Evolutionary conservation across 1,140 invertebrate genomes (phyloP).

Genomic region (Caenorhabditis remanei): DNA sequence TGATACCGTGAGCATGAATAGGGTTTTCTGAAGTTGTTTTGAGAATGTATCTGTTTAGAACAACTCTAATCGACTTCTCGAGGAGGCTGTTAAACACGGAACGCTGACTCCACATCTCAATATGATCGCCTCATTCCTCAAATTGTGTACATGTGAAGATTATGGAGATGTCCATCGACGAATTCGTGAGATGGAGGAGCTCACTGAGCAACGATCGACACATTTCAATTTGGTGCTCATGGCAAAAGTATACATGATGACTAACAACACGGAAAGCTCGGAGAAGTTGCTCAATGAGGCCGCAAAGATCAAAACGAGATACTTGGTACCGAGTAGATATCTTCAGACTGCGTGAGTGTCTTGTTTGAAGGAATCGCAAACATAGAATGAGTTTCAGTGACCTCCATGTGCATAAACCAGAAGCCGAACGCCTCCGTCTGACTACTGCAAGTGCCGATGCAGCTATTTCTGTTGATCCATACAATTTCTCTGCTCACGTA

Average conservation of each 20-base stretch:
- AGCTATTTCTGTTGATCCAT: neutral
- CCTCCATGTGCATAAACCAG: slow-evolving; percentile 12
- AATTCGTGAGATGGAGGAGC: slow-evolving; percentile 34
- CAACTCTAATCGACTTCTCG: slow-evolving; percentile 19
- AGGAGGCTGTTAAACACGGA: slow-evolving; percentile 23
- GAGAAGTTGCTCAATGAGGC: neutral
- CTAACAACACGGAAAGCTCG: slow-evolving; percentile 19
- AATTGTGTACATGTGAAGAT: slow-evolving; percentile 24
- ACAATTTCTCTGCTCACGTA: slow-evolving; percentile 33
- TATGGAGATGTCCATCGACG: slow-evolving; percentile 16
- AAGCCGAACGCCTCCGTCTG: slow-evolving; percentile 27
- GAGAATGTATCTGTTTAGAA: neutral
- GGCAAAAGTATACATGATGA: slow-evolving; percentile 39
- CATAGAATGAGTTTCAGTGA: neutral
- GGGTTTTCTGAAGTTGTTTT: neutral
- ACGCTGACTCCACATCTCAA: slow-evolving; percentile 18
- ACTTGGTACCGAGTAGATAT: slow-evolving; percentile 21
- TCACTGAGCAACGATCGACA: neutral
- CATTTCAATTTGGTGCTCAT: slow-evolving; percentile 49
- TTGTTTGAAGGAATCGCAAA: neutral
- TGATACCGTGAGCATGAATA: neutral
- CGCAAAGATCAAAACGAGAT: slow-evolving; percentile 27
- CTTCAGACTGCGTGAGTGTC: slow-evolving; percentile 12
- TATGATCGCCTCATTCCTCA: slow-evolving; percentile 15
- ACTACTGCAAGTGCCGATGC: slow-evolving; percentile 19